phyloP scores from a whole-genome alignment of 2,113 vertebrate genomes.

The Stictonetta naevosa region DNA sequence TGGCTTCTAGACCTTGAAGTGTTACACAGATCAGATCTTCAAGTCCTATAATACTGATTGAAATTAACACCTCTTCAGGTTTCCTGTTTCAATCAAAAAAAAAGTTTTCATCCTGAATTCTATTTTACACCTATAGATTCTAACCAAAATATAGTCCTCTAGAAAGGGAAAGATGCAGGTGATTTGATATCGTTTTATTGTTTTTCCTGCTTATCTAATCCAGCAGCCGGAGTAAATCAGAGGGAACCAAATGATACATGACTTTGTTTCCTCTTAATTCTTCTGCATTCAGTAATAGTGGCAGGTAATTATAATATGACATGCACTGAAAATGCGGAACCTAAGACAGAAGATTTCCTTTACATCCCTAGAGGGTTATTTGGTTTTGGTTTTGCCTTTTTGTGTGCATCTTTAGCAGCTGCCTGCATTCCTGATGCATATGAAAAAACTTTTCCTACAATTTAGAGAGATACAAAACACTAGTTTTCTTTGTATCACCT shows the following conservation, averaged over 20 bases:
- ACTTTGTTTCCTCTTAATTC: neutral
- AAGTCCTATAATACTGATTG: neutral
- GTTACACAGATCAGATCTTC: neutral
- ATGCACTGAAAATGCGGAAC: neutral
- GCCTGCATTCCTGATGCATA: neutral
- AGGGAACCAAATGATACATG: neutral
- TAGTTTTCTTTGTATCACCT: neutral
- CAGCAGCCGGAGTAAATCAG: neutral
- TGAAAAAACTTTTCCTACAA: neutral
- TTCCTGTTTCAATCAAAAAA: neutral
- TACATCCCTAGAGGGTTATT: neutral
- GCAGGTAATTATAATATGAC: neutral
- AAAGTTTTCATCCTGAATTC: neutral
- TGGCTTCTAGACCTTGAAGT: too few relatives aligned
- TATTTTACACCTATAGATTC: neutral
- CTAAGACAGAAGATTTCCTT: neutral
- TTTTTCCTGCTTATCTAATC: neutral
- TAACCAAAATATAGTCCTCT: neutral
- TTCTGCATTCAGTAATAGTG: neutral
- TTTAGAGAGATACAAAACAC: neutral
- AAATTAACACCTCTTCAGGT: neutral
- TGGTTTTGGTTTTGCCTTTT: too few relatives aligned
- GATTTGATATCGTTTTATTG: neutral
- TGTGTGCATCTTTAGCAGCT: neutral
- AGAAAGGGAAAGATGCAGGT: neutral